phyloP scores from a whole-genome alignment of 2,113 vertebrate genomes.

The Sclerurus mexicanus region DNA sequence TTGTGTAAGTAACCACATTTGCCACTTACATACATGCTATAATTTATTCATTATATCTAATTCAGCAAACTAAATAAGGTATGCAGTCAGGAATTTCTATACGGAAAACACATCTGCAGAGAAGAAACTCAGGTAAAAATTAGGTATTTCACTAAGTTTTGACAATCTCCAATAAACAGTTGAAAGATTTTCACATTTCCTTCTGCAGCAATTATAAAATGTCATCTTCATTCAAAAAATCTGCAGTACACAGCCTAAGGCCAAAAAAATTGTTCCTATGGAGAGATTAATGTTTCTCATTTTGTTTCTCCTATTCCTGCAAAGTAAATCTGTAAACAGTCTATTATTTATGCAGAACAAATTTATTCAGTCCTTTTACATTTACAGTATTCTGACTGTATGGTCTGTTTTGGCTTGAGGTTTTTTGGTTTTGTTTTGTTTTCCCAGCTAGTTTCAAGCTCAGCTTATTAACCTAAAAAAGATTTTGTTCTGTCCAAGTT shows the following conservation, averaged over 20 bases:
- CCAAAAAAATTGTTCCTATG: neutral
- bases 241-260: neutral
- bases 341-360: neutral
- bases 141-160: neutral
- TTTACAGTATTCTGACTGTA: constrained; percentile 18
- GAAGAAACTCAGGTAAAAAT: neutral
- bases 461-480: constrained; percentile 28
- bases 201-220: neutral
- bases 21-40: neutral
- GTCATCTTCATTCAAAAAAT: neutral
- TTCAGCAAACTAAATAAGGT: neutral
- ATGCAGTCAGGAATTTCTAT: neutral
- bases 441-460: constrained; percentile 42
- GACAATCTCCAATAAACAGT: neutral
- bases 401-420: neutral
- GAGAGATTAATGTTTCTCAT: neutral
- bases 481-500: constrained; percentile 39
- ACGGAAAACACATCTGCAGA: neutral
- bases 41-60: neutral
- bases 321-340: neutral
- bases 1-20: neutral
- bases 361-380: neutral
- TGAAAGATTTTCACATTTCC: neutral
- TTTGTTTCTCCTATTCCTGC: neutral
- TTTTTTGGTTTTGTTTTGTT: neutral